phyloP scores from a whole-genome alignment of 2,888 invertebrate species.

The Meliscaeva auricollis region DNA sequence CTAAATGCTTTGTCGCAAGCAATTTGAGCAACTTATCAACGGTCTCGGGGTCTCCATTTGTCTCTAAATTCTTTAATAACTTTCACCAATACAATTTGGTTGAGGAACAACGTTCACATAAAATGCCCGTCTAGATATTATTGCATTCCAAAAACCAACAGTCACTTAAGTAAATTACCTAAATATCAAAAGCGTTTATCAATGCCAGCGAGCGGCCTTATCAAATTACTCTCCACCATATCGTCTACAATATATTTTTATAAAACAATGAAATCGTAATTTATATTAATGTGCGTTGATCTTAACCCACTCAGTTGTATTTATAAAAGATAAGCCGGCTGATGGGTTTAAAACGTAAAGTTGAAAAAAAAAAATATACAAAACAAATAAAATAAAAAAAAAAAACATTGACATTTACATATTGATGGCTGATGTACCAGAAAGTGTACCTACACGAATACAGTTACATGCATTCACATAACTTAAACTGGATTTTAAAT shows the following conservation, averaged over 20 bases:
- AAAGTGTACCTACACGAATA: slow-evolving; percentile 17
- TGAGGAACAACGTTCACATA: background rate
- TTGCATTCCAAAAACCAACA: slow-evolving; percentile 13
- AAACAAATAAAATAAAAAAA: background rate
- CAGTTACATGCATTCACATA: slow-evolving; percentile 27
- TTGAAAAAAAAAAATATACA: slow-evolving; percentile 3
- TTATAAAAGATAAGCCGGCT: slow-evolving; percentile 35
- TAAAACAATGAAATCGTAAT: slow-evolving; percentile 37
- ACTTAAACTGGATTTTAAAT: slow-evolving; percentile 49
- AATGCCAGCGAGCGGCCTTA: slow-evolving; percentile 18
- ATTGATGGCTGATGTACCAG: background rate
- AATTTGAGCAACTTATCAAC: too few relatives aligned
- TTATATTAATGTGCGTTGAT: slow-evolving; percentile 44
- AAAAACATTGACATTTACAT: slow-evolving; percentile 35
- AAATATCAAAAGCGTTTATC: slow-evolving; percentile 18
- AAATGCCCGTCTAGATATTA: background rate
- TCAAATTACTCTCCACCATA: slow-evolving; percentile 42
- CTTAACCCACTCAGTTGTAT: slow-evolving; percentile 32
- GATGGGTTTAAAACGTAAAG: slow-evolving; percentile 22
- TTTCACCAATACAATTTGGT: slow-evolving; percentile 10
- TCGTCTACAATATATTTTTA: background rate
- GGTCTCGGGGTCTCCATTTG: too few relatives aligned
- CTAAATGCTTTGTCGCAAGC: too few relatives aligned
- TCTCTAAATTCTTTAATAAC: too few relatives aligned
- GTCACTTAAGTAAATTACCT: slow-evolving; percentile 33